A percentile compares a stretch with the other conserved stretches of the same genome.
These are phyloP conservation scores for Morone saxatilis DNA, from an alignment of 2,113 vertebrate genomes.

Conservation along the genomic window DNA sequence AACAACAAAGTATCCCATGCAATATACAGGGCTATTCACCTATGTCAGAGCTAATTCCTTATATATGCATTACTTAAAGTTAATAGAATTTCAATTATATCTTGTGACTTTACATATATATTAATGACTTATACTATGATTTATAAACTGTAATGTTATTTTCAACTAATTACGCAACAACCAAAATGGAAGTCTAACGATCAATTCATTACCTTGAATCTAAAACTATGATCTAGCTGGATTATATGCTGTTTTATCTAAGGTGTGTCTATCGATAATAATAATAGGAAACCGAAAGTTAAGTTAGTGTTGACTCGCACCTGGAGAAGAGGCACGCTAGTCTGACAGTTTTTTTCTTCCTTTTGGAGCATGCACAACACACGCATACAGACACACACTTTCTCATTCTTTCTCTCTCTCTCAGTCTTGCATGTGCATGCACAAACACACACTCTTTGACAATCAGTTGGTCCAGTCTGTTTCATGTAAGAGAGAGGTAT, in stretches of 20 bases:
- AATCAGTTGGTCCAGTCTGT: constrained; percentile 71
- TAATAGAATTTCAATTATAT: constrained; percentile 81
- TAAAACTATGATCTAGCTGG: constrained; percentile 60
- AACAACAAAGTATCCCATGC: constrained; percentile 59
- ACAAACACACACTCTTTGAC: constrained; percentile 60
- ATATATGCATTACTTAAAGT: constrained; percentile 73
- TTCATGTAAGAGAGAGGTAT: constrained; percentile 58
- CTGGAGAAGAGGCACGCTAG: constrained; percentile 23
- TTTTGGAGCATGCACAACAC: constrained; percentile 28
- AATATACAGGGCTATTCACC: constrained; percentile 66
- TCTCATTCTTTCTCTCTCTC: background rate
- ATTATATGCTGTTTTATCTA: constrained; percentile 61
- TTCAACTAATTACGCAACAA: constrained; percentile 74
- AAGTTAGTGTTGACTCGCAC: constrained; percentile 41
- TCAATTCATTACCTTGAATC: constrained; percentile 55
- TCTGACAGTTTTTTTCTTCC: constrained; percentile 35
- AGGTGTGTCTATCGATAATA: constrained; percentile 57
- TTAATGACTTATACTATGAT: constrained; percentile 82
- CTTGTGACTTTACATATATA: constrained; percentile 80
- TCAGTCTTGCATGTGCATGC: constrained; percentile 19
- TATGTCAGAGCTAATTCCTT: constrained; percentile 72
- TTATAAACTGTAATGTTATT: constrained; percentile 74
- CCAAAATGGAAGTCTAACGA: constrained; percentile 65
- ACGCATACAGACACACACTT: constrained; percentile 8
- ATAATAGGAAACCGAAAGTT: constrained; percentile 51